Conservation (phyloP, 1,140 invertebrate species). For the Calliopsis andreniformis region DNA sequence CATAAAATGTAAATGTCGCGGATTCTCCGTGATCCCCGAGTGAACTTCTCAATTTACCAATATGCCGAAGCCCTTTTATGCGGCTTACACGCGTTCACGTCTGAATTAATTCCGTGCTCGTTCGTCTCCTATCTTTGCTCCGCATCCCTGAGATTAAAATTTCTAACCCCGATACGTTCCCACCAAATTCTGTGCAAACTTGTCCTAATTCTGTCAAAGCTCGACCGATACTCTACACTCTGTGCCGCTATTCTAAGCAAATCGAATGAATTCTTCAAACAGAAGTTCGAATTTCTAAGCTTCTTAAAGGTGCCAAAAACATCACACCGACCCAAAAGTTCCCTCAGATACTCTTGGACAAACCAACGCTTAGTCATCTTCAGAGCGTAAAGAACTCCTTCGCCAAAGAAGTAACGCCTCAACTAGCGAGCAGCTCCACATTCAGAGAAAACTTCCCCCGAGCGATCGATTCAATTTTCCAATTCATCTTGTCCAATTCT, state of each 20-base stretch:
- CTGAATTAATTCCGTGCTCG: slow-evolving; percentile 44
- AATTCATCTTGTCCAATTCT: slow-evolving; percentile 24
- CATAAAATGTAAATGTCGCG: slow-evolving; percentile 67
- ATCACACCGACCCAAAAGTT: too few species aligned
- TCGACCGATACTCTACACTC: too few species aligned
- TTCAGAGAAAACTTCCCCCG: neutral
- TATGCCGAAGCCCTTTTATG: slow-evolving; percentile 50
- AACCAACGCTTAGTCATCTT: too few species aligned
- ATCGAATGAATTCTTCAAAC: too few species aligned
- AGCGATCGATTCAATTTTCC: slow-evolving; percentile 34
- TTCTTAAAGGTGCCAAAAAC: too few species aligned
- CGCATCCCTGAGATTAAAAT: slow-evolving; percentile 55
- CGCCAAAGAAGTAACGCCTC: neutral
- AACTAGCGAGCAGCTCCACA: neutral
- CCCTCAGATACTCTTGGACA: too few species aligned
- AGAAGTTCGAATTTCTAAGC: too few species aligned
- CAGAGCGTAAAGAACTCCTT: neutral
- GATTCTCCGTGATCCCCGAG: slow-evolving; percentile 48
- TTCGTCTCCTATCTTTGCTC: slow-evolving; percentile 24
- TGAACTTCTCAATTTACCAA: slow-evolving; percentile 64
- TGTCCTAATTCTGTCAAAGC: neutral
- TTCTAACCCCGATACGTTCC: slow-evolving; percentile 24
- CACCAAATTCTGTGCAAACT: neutral
- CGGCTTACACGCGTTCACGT: slow-evolving; percentile 26
- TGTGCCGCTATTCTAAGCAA: too few species aligned